Base-by-base conservation (phyloP, 2,113 vertebrate genomes). In the Rhea pennata region DNA sequence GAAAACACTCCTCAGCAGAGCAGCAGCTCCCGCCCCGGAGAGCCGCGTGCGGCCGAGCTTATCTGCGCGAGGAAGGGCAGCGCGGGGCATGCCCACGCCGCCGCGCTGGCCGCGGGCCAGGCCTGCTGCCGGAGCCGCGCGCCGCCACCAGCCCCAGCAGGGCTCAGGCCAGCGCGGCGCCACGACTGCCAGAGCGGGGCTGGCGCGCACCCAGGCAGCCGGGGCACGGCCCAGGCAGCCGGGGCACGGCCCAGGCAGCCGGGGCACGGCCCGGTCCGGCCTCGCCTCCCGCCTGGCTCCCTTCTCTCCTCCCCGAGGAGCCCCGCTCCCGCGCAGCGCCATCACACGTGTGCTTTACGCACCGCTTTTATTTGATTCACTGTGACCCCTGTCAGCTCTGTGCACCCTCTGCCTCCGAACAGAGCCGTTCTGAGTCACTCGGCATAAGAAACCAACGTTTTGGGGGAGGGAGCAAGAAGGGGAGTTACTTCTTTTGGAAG, bases 121-220 rank as follows among this genome's bases (percentile, higher is more conserved):
- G n/a, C 61, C 67, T 82, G 85, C 6, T 0, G 40, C 64, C 56
- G 13, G 62, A 92, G 62, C 23, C 26, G 51, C 0, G 0, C 54
- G 16, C 59, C 8, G n/a, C 5, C 13, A 46, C 72, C 72, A 29
- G 39, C 7, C 24, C 54, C 22, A 19, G 56, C 69, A 26, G 6
- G 29, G 73, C 53, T 83, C 17, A 22, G 6, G 71, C 42, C 46
- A 46, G 23, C 2, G 6, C 20, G 15, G 61, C 73, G 26, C 27
- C 6, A 1, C 2, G 23, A 39, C 4, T 1, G 7, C 51, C 1
- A 1, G 50, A 65, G 1, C 0, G 0, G 0, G 1, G 4, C 16
- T 54, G 56, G 44, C 46, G 7, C 5, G 6, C 0, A 0, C 21
- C 27, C 15, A 0, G 0, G 39, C 44, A 61, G 73, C 39, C 70